These are phyloP conservation scores for Aporophyla nigra DNA, from an alignment of 2,888 invertebrate species.

Conservation along the genomic window DNA sequence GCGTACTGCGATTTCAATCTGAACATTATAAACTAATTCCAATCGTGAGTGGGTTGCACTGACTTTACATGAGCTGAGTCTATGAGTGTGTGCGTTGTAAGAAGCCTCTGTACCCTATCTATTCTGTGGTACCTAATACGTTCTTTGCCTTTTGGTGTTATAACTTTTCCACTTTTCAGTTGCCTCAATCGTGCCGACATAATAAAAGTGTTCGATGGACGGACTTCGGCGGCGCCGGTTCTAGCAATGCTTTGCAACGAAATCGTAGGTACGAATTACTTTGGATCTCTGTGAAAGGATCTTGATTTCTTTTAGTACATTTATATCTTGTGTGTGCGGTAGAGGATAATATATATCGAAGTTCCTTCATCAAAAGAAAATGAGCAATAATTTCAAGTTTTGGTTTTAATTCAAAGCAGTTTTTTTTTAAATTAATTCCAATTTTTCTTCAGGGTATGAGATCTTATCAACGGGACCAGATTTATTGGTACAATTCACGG, in stretches of 20 bases:
- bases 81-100: background rate
- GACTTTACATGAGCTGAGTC: background rate
- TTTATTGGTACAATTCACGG: slow-evolving; percentile 95
- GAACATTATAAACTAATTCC: background rate
- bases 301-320: slow-evolving; percentile 21
- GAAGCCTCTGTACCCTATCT: background rate
- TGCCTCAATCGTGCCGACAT: slow-evolving; percentile 96
- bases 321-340: slow-evolving; percentile 6
- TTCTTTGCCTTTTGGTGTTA: slow-evolving; percentile 40
- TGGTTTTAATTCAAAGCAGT: background rate
- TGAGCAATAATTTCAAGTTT: background rate
- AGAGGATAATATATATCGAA: no score
- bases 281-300: slow-evolving; percentile 7
- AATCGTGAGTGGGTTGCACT: background rate
- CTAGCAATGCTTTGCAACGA: slow-evolving; percentile 96
- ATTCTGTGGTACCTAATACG: slow-evolving; percentile 18
- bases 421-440: background rate
- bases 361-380: background rate
- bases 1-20: background rate
- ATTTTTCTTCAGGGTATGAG: slow-evolving; percentile 91
- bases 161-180: slow-evolving; percentile 89
- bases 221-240: slow-evolving; percentile 93
- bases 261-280: slow-evolving; percentile 87
- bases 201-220: slow-evolving; percentile 96
- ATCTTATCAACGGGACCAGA: slow-evolving; percentile 95